Conservation (phyloP, 2,888 invertebrate genomes). For the Diarsia mendica region DNA sequence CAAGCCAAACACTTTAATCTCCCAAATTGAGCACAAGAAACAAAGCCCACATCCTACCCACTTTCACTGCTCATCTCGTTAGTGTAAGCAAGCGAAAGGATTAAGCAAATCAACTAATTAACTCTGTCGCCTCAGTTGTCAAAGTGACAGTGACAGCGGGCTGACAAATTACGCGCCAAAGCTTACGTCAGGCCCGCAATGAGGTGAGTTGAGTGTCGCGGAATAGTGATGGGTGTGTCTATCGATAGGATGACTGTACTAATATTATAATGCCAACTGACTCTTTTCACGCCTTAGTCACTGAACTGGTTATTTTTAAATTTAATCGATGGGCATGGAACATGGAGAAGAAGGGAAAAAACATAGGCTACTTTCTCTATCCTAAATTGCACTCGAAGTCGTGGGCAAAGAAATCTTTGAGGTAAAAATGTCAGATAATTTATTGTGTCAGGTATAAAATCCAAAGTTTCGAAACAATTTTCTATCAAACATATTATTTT, state of each 20-base stretch:
- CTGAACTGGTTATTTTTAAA: background rate
- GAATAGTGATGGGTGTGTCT: slow-evolving; percentile 12
- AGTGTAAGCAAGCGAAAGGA: slow-evolving; percentile 47
- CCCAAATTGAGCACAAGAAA: slow-evolving; percentile 34
- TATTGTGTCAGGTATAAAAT: background rate
- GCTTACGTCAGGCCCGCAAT: slow-evolving; percentile 35
- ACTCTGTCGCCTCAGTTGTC: slow-evolving; percentile 37
- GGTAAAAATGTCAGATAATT: no score
- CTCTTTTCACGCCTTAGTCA: background rate
- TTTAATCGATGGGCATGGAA: background rate
- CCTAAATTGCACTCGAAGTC: background rate
- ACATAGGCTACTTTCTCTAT: background rate
- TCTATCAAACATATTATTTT: background rate
- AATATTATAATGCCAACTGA: background rate
- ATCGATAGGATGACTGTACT: slow-evolving; percentile 10
- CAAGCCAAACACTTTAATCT: background rate
- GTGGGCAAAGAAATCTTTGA: no score
- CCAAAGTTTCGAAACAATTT: background rate
- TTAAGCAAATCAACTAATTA: slow-evolving; percentile 46
- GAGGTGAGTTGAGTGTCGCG: slow-evolving; percentile 4
- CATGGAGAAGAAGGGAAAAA: background rate
- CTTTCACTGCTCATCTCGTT: slow-evolving; percentile 48
- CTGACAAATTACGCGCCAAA: slow-evolving; percentile 60
- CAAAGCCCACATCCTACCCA: slow-evolving; percentile 5
- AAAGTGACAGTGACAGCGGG: slow-evolving; percentile 40